A percentile compares a stretch with the other conserved stretches of the same genome.
These are phyloP conservation scores for Epistrophella euchroma DNA, from an alignment of 2,888 invertebrate genomes.

Conservation along the genomic window DNA sequence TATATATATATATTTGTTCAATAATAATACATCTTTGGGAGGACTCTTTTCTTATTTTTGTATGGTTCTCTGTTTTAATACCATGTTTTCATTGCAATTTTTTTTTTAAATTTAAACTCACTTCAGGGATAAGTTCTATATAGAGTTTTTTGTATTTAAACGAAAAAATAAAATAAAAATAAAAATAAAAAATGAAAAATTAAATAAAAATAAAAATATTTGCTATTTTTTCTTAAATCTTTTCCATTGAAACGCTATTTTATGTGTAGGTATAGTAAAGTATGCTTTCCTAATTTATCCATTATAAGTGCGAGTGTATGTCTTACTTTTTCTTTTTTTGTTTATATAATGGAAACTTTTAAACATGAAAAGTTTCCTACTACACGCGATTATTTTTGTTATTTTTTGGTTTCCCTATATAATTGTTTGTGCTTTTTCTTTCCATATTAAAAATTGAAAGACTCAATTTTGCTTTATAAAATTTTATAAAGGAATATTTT, in stretches of 20 bases:
- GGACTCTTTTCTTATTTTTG: slow-evolving; percentile 35
- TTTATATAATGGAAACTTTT: slow-evolving; percentile 44
- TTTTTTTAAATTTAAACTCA: slow-evolving; percentile 36
- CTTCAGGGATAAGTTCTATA: slow-evolving; percentile 68
- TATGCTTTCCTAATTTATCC: slow-evolving; percentile 61
- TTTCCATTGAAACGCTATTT: slow-evolving; percentile 67
- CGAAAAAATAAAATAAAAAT: background rate
- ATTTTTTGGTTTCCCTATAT: slow-evolving; percentile 39
- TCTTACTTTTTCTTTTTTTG: background rate
- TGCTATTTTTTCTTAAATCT: slow-evolving; percentile 55
- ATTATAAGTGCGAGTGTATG: slow-evolving; percentile 60
- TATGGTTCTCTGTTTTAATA: slow-evolving; percentile 41
- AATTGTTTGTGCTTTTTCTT: slow-evolving; percentile 56
- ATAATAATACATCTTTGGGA: slow-evolving; percentile 72
- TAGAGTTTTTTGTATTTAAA: slow-evolving; percentile 22
- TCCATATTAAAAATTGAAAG: slow-evolving; percentile 21
- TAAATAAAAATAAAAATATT: background rate
- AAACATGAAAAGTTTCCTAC: slow-evolving; percentile 46
- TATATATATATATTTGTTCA: slow-evolving; percentile 70
- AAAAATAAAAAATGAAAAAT: slow-evolving; percentile 5
- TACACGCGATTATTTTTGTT: slow-evolving; percentile 58
- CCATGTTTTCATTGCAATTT: slow-evolving; percentile 37
- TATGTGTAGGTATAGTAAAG: slow-evolving; percentile 39
- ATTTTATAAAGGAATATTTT: slow-evolving; percentile 49
- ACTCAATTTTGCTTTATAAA: slow-evolving; percentile 56